Evolutionary conservation across 2,888 invertebrate species (phyloP).

Genomic region (Fabriciana adippe): DNA sequence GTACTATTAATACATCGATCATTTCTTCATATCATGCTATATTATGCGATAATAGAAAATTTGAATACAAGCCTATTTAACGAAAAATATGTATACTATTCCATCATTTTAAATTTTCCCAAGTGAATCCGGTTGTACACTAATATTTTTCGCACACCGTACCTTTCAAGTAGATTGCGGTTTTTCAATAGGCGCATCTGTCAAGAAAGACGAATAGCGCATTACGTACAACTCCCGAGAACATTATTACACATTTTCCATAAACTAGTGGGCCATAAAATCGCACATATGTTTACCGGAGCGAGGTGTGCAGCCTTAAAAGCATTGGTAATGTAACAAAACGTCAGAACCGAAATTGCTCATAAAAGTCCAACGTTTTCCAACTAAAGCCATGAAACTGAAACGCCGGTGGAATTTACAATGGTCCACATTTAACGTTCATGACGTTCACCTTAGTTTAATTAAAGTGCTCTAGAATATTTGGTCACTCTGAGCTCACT

Average conservation of each 20-base stretch:
- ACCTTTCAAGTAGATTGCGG: slow-evolving; percentile 29
- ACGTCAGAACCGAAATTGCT: slow-evolving; percentile 82
- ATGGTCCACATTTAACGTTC: slow-evolving; percentile 79
- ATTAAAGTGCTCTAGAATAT: slow-evolving; percentile 68
- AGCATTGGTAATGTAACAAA: slow-evolving; percentile 83
- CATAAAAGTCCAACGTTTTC: slow-evolving; percentile 82
- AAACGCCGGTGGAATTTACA: slow-evolving; percentile 79
- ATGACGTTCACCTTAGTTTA: slow-evolving; percentile 77
- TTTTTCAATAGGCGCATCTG: slow-evolving; percentile 55
- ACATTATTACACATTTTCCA: slow-evolving; percentile 73
- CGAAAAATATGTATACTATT: no score
- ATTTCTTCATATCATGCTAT: no score
- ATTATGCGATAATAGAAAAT: no score
- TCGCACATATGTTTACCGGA: slow-evolving; percentile 78
- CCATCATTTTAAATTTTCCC: background rate
- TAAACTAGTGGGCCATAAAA: slow-evolving; percentile 76
- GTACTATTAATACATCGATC: no score
- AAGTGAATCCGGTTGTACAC: slow-evolving; percentile 4
- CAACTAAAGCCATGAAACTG: slow-evolving; percentile 82
- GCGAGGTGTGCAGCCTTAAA: slow-evolving; percentile 81
- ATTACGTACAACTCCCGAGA: slow-evolving; percentile 51
- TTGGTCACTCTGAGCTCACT: slow-evolving; percentile 28
- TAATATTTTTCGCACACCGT: slow-evolving; percentile 11
- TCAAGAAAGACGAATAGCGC: slow-evolving; percentile 45
- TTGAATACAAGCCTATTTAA: no score